Conservation (phyloP, 2,797 vertebrate species). For the Dendrocincla tyrannina region DNA sequence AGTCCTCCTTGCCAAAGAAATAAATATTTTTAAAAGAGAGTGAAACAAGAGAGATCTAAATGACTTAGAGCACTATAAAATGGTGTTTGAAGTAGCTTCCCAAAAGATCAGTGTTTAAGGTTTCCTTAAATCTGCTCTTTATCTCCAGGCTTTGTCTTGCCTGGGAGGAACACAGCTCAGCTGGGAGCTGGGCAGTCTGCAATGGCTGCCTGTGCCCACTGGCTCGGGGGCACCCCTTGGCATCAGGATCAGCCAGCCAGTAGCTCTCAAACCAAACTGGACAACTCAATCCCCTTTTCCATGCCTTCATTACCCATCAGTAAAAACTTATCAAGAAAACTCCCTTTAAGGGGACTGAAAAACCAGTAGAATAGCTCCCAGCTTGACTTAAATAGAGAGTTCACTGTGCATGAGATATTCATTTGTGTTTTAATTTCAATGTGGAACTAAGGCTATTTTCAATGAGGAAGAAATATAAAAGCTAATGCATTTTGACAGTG, state of each 20-base stretch:
- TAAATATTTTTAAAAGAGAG: slow-evolving; percentile 30
- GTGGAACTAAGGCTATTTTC: neutral
- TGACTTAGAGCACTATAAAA: slow-evolving; percentile 20
- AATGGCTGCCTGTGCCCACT: neutral
- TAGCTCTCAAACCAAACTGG: neutral
- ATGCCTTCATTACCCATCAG: neutral
- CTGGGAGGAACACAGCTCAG: neutral
- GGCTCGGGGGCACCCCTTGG: neutral
- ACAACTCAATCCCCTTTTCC: neutral
- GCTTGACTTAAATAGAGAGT: neutral
- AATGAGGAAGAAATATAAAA: neutral
- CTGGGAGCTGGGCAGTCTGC: neutral
- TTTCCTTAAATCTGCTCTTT: neutral
- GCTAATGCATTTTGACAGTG: neutral
- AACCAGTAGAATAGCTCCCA: neutral
- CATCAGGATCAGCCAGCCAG: neutral
- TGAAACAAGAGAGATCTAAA: slow-evolving; percentile 2
- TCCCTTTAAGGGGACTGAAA: neutral
- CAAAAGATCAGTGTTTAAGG: neutral
- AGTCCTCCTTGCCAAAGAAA: neutral
- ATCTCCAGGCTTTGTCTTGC: slow-evolving; percentile 25
- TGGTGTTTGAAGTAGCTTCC: slow-evolving; percentile 32
- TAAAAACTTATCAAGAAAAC: neutral
- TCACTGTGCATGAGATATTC: neutral
- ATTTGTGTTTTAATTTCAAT: neutral